These are phyloP conservation scores for Alexandromys fortis DNA, from an alignment of 2,113 vertebrate species.

Conservation along the genomic window DNA sequence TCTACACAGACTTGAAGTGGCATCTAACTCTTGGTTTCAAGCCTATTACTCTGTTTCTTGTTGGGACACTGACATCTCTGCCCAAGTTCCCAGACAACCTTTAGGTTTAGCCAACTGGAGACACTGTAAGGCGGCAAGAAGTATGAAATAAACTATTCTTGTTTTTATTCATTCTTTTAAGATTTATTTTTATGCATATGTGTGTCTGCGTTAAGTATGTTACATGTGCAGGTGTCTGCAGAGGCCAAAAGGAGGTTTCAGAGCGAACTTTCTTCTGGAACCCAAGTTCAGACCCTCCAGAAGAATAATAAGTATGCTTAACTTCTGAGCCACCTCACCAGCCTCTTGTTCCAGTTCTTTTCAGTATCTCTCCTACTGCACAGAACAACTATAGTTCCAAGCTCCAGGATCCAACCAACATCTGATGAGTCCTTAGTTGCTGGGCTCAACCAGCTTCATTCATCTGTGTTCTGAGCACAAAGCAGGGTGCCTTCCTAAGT, in stretches of 20 bases:
- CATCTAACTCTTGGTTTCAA: neutral
- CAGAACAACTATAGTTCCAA: neutral
- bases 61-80: neutral
- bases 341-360: neutral
- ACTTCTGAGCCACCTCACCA: neutral
- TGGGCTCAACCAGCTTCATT: neutral
- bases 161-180: neutral
- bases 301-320: neutral
- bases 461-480: neutral
- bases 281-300: neutral
- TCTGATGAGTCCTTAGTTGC: neutral
- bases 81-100: neutral
- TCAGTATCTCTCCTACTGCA: neutral
- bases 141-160: constrained; percentile 8
- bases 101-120: neutral
- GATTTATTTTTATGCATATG: neutral
- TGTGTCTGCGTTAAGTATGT: neutral
- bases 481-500: neutral
- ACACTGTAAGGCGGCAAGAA: constrained; percentile 8
- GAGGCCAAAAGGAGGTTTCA: neutral
- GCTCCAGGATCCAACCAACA: neutral
- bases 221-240: neutral
- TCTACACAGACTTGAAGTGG: neutral
- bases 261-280: neutral
- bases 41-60: neutral